Evolutionary conservation across 2,888 invertebrate genomes (phyloP), one percentile per base, ranked within the genome.

Genomic region (Habroteleia sp.): DNA sequence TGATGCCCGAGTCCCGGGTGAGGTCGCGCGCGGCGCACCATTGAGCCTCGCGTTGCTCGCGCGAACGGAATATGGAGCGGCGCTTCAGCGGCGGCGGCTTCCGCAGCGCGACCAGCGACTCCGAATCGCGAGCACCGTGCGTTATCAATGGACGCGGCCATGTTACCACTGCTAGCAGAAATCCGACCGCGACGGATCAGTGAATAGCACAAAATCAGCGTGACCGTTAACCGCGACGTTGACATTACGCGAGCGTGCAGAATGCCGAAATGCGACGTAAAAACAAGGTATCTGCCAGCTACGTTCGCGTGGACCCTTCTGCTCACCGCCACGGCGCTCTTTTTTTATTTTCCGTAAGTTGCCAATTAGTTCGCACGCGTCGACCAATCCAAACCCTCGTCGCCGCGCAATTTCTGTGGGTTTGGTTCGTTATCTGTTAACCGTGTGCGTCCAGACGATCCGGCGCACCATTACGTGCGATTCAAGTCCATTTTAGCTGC

Each of bases 311-410:
- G 99, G 99, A 94, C 95, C 83, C 91, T 99, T 88, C 93, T 99
- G 84, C 92, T 99, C 89, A 94, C 94, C 89, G 96, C 97, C 84
- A 98, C 98, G 83, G 94, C 94, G 88, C 92, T 97, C 86, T 98
- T 98, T 93, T 98, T 97, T 92, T 96, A 95, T 90, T 98, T 95
- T 91, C 97, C 97, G 98, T 98, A 92, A 97, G 97, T 97, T 27
- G 14, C 14, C 14, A 5, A 7, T 5, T 7, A 37, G 14, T 37
- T 37, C 14, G 8, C 37, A 8, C 14, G 25, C 25, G 25, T 25
- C 25, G 3, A 7, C 7, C 25, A 6, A 25, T 7, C 25, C 25
- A 25, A 25, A 25, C 25, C 25, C 25, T 6, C 7, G 25, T 25
- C 25, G 5, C 20, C 20, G 20, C n/a, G n/a, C n/a, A n/a, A n/a